Evolutionary conservation across 1,140 invertebrate genomes (phyloP).

Genomic region (Caerostris extrusa): DNA sequence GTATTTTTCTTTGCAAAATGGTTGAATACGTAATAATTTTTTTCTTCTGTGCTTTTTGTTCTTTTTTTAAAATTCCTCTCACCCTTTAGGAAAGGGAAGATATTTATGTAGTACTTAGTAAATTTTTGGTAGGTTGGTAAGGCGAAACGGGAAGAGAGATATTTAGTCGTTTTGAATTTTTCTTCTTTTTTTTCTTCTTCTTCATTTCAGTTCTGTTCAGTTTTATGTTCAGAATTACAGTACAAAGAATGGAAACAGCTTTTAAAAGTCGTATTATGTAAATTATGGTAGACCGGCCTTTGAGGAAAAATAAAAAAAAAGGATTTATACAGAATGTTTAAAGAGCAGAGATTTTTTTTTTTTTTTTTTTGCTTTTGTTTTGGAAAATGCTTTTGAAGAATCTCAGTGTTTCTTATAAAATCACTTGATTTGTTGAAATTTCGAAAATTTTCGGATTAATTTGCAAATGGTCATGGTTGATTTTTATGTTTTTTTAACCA

Average conservation of each 20-base stretch:
- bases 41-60: background rate
- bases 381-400: too few species aligned
- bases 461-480: too few species aligned
- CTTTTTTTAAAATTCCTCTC: background rate
- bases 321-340: background rate
- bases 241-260: slow-evolving; percentile 4
- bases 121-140: background rate
- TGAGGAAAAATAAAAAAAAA: background rate
- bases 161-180: background rate
- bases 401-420: too few species aligned
- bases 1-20: slow-evolving; percentile 30
- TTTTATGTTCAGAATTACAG: slow-evolving; percentile 10
- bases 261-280: background rate
- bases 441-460: too few species aligned
- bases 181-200: background rate
- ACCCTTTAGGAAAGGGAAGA: background rate
- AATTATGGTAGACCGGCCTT: background rate
- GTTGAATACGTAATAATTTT: slow-evolving; percentile 28
- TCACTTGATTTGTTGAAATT: too few species aligned
- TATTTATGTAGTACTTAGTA: slow-evolving; percentile 42
- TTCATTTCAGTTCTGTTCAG: background rate
- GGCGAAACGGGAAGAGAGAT: background rate
- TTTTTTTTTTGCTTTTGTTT: too few species aligned
- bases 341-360: background rate
- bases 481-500: too few species aligned